Percentiles rank a stretch among this genome's conserved stretches.
phyloP scores from a whole-genome alignment of 2,113 vertebrate species.

The Bujurquina vittata region DNA sequence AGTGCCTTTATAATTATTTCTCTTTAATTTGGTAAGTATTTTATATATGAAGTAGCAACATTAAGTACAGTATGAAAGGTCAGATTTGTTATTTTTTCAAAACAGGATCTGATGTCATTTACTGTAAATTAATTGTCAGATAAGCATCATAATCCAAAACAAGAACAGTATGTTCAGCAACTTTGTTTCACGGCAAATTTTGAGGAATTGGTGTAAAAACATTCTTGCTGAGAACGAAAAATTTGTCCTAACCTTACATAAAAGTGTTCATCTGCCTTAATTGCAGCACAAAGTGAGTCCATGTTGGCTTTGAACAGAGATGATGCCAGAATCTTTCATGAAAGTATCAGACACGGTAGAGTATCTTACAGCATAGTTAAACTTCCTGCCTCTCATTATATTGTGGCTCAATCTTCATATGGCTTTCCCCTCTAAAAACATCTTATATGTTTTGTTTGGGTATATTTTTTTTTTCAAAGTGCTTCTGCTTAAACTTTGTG shows the following conservation, averaged over 20 bases:
- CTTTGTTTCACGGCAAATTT: conserved; percentile 11
- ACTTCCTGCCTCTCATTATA: conserved; percentile 20
- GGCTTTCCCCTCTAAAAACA: conserved; percentile 24
- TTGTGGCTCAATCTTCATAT: conserved; percentile 22
- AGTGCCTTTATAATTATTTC: neutral
- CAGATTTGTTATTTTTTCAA: neutral
- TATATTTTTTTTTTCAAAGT: conserved; percentile 19
- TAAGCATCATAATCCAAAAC: neutral
- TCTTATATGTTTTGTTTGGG: conserved; percentile 22
- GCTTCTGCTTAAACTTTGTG: conserved; percentile 46
- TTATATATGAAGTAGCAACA: neutral
- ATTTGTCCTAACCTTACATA: conserved; percentile 54
- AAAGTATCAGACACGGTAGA: conserved; percentile 82
- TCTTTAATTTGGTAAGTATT: neutral
- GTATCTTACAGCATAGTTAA: conserved; percentile 69
- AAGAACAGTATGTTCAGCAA: conserved; percentile 22
- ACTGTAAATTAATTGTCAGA: conserved; percentile 8
- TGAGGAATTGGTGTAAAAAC: neutral
- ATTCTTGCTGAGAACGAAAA: conserved; percentile 30
- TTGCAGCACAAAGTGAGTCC: conserved; percentile 80
- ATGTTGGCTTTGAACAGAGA: conserved; percentile 81
- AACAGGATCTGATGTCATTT: neutral
- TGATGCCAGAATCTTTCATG: conserved; percentile 81
- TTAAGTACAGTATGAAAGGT: neutral
- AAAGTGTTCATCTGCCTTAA: conserved; percentile 77